phyloP scores from a whole-genome alignment of 1,140 invertebrate species.

The Caenorhabditis inopinata region DNA sequence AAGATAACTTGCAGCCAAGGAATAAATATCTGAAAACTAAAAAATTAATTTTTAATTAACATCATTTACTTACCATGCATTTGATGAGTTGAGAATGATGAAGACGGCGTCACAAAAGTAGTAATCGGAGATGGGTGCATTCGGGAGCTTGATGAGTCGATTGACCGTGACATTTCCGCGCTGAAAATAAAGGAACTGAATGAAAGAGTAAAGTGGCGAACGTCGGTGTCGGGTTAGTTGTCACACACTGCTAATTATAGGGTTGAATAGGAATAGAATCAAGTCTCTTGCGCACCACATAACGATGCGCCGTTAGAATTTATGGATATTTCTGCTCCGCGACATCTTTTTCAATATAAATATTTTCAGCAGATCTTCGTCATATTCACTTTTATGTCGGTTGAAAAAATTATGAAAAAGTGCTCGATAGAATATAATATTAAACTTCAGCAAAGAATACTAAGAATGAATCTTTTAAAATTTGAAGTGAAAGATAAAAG shows the following conservation, averaged over 20 bases:
- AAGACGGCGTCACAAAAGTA: background rate
- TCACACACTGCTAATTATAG: background rate
- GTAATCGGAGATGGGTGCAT: conserved; percentile 19
- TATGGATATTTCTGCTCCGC: background rate
- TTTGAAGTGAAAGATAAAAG: no score
- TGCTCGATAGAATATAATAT: no score
- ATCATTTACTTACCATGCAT: background rate
- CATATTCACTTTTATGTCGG: background rate
- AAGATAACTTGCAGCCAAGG: background rate
- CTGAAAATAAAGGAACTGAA: background rate
- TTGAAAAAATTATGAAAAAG: no score
- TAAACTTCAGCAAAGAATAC: no score
- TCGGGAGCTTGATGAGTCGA: background rate
- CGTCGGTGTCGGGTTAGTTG: background rate
- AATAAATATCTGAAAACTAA: background rate
- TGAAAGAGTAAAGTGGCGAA: background rate
- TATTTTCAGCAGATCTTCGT: no score
- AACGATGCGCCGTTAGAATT: conserved; percentile 10
- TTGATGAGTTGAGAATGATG: conserved; percentile 1
- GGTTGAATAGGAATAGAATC: background rate
- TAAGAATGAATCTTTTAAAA: no score
- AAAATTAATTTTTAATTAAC: no score
- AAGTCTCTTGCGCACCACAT: background rate
- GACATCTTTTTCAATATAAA: background rate
- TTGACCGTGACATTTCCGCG: conserved; percentile 26